phyloP scores from a whole-genome alignment of 2,797 vertebrate genomes.

The Neosilurus mollespiculum region DNA sequence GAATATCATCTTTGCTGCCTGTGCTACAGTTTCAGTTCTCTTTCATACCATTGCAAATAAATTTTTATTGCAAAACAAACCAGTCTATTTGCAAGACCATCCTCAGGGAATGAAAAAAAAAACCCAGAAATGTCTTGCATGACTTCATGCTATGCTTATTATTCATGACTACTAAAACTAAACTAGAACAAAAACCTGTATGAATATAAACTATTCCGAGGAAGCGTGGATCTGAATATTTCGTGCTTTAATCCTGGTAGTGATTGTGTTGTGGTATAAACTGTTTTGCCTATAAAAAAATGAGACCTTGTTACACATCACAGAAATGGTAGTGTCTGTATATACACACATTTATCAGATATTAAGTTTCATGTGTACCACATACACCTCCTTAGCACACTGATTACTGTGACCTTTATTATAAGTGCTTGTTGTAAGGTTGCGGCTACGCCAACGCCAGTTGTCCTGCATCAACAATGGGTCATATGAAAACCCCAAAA shows the following conservation, averaged over 20 bases:
- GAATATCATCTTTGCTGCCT: not conserved
- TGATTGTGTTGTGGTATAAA: not conserved
- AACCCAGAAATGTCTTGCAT: not conserved
- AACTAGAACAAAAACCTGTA: not conserved
- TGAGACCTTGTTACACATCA: not conserved
- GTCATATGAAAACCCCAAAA: not conserved
- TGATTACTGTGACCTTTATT: not conserved
- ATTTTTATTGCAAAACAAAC: constrained; percentile 11
- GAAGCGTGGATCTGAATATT: not conserved
- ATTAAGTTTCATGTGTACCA: not conserved
- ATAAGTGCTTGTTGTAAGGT: not conserved
- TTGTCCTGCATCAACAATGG: not conserved
- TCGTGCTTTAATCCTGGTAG: not conserved
- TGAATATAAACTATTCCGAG: too few species aligned
- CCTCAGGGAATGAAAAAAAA: not conserved
- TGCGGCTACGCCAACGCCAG: not conserved
- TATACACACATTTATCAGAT: not conserved
- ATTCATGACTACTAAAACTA: not conserved
- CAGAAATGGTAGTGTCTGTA: not conserved
- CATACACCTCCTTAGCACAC: not conserved
- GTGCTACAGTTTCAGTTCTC: constrained; percentile 17
- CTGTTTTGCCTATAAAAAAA: not conserved
- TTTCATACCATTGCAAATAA: not conserved
- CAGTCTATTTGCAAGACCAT: not conserved
- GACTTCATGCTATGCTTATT: not conserved